Percentiles rank a stretch among this genome's conserved stretches.
These are phyloP conservation scores for Plusia festucae DNA, from an alignment of 2,888 invertebrate species.

Conservation along the genomic window DNA sequence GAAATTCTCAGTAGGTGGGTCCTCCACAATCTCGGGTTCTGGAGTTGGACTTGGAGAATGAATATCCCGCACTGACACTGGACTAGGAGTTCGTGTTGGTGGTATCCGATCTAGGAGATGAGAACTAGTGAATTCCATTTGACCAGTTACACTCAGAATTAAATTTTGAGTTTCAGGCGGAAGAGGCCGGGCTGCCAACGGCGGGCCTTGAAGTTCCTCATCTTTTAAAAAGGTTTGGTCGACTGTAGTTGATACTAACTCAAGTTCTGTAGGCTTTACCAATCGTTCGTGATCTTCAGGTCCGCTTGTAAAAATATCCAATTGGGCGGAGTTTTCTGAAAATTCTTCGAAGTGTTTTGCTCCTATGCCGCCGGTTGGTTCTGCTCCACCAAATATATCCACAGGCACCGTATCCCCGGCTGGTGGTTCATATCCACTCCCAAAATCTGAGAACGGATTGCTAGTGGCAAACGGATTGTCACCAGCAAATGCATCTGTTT, in stretches of 20 bases:
- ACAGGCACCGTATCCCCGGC: conserved; percentile 80
- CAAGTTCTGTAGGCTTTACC: conserved; percentile 81
- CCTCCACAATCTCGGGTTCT: conserved; percentile 84
- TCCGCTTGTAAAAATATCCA: conserved; percentile 68
- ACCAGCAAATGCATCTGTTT: conserved; percentile 67
- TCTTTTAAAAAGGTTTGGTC: conserved; percentile 65
- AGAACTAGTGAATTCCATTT: conserved; percentile 96
- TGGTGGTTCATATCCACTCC: conserved; percentile 77
- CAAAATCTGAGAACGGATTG: conserved; percentile 92
- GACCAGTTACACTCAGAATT: conserved; percentile 95
- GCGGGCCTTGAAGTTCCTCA: conserved; percentile 62
- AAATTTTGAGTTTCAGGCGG: conserved; percentile 95
- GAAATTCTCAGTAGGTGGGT: conserved; percentile 67
- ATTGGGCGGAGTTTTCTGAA: conserved; percentile 52
- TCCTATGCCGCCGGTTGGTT: conserved; percentile 73
- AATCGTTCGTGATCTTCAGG: conserved; percentile 64
- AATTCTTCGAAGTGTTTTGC: conserved; percentile 77
- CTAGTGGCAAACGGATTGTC: conserved; percentile 93
- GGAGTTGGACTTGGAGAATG: conserved; percentile 96
- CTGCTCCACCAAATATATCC: conserved; percentile 81
- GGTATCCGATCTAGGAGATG: conserved; percentile 95
- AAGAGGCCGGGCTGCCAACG: conserved; percentile 90
- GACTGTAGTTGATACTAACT: conserved; percentile 73
- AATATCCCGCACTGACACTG: conserved; percentile 94
- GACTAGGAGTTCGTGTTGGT: conserved; percentile 96